phyloP scores from a whole-genome alignment of 2,888 invertebrate genomes.

The Cheilosia impressa region DNA sequence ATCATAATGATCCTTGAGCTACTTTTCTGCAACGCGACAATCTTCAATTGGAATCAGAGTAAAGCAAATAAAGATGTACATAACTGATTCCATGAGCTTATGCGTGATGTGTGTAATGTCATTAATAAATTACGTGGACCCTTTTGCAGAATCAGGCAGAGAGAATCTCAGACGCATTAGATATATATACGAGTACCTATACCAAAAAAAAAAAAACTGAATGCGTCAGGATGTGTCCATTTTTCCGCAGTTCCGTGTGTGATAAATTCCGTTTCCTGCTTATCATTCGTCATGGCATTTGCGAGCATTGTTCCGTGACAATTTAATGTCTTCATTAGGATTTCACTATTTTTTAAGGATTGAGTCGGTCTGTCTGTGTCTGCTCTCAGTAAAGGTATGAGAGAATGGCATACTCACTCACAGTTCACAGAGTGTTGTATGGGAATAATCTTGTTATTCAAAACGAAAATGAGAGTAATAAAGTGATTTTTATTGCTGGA shows the following conservation, averaged over 20 bases:
- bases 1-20: slow-evolving; percentile 73
- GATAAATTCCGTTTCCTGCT: slow-evolving; percentile 76
- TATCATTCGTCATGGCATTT: slow-evolving; percentile 76
- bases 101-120: slow-evolving; percentile 65
- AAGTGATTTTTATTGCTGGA: slow-evolving; percentile 72
- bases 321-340: slow-evolving; percentile 77
- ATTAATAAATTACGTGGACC: slow-evolving; percentile 68
- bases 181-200: too few relatives aligned
- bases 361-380: slow-evolving; percentile 14
- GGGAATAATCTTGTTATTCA: slow-evolving; percentile 73
- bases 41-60: slow-evolving; percentile 74
- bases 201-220: neutral
- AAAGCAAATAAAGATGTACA: slow-evolving; percentile 51
- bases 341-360: slow-evolving; percentile 56
- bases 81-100: slow-evolving; percentile 56
- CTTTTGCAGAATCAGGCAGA: slow-evolving; percentile 31
- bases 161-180: slow-evolving; percentile 1
- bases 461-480: slow-evolving; percentile 72
- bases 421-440: slow-evolving; percentile 20
- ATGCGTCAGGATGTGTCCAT: slow-evolving; percentile 55
- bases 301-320: slow-evolving; percentile 76
- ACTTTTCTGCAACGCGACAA: slow-evolving; percentile 50
- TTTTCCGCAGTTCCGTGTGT: slow-evolving; percentile 61
- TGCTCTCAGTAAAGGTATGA: slow-evolving; percentile 37
- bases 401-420: slow-evolving; percentile 33